Conservation (phyloP, 2,888 invertebrate species). For the Parnassius orleans region DNA sequence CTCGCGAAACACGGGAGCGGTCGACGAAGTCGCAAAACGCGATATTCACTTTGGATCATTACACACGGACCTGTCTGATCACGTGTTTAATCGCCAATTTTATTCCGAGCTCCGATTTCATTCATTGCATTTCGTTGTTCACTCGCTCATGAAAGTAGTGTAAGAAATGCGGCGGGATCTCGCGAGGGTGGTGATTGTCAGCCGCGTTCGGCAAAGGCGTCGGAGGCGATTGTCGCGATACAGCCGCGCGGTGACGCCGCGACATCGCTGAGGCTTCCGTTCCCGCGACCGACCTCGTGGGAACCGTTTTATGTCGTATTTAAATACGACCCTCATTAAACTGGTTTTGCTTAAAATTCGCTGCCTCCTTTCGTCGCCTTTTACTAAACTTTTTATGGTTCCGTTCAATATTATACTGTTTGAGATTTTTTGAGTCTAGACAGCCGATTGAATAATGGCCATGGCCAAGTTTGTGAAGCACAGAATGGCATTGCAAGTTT, state of each 20-base stretch:
- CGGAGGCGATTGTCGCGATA: slow-evolving; percentile 40
- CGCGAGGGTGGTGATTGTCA: slow-evolving; percentile 36
- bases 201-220: slow-evolving; percentile 46
- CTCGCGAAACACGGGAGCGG: slow-evolving; percentile 25
- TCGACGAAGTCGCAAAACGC: slow-evolving; percentile 51
- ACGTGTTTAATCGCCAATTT: slow-evolving; percentile 46
- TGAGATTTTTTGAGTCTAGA: slow-evolving; percentile 68
- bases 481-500: slow-evolving; percentile 55
- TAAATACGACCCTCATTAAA: slow-evolving; percentile 81
- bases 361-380: slow-evolving; percentile 81
- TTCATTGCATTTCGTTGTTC: slow-evolving; percentile 29
- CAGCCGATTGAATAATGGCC: slow-evolving; percentile 48
- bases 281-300: slow-evolving; percentile 78
- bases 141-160: slow-evolving; percentile 20
- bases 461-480: slow-evolving; percentile 44
- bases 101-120: slow-evolving; percentile 44
- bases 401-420: slow-evolving; percentile 78
- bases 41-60: slow-evolving; percentile 57
- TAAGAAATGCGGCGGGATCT: slow-evolving; percentile 31
- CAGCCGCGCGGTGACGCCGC: slow-evolving; percentile 48
- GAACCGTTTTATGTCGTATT: slow-evolving; percentile 79
- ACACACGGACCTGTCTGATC: slow-evolving; percentile 53
- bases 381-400: slow-evolving; percentile 80
- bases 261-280: slow-evolving; percentile 72
- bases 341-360: slow-evolving; percentile 79